These are phyloP conservation scores for Anas platyrhynchos DNA, from an alignment of 2,113 vertebrate genomes.

Conservation along the genomic window DNA sequence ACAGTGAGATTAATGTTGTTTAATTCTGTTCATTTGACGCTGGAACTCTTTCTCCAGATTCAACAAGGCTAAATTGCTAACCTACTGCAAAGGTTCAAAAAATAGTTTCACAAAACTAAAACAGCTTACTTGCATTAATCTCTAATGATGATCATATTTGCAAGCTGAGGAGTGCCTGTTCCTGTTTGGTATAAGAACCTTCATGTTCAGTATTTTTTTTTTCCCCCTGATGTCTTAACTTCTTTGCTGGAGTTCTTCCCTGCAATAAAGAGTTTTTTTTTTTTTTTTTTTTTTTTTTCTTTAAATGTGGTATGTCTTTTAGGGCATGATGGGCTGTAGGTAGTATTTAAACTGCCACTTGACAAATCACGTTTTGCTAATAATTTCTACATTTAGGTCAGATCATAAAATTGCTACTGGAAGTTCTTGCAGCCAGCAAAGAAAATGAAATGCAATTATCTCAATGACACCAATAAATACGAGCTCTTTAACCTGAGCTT, in stretches of 20 bases:
- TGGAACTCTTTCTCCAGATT: background rate
- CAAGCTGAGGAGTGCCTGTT: background rate
- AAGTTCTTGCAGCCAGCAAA: conserved; percentile 35
- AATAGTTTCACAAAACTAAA: background rate
- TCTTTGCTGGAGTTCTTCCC: background rate
- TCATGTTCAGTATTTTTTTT: background rate
- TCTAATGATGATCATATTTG: background rate
- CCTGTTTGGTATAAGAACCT: background rate
- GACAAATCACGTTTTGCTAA: conserved; percentile 7
- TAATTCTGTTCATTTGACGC: background rate
- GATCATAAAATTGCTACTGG: conserved; percentile 37
- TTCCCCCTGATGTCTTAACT: background rate
- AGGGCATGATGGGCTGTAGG: background rate
- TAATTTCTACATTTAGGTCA: conserved; percentile 21
- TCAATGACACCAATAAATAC: conserved; percentile 35
- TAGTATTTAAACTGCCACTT: conserved; percentile 28
- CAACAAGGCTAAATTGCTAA: background rate
- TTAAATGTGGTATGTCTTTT: background rate
- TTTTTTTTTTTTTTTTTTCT: background rate
- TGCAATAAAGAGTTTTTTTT: background rate
- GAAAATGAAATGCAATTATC: conserved; percentile 48
- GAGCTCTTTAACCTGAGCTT: conserved; percentile 25
- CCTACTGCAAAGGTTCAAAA: background rate
- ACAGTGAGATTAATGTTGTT: background rate
- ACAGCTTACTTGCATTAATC: background rate